Conservation (phyloP, 2,888 invertebrate species). For the Ctenicera cuprea region DNA sequence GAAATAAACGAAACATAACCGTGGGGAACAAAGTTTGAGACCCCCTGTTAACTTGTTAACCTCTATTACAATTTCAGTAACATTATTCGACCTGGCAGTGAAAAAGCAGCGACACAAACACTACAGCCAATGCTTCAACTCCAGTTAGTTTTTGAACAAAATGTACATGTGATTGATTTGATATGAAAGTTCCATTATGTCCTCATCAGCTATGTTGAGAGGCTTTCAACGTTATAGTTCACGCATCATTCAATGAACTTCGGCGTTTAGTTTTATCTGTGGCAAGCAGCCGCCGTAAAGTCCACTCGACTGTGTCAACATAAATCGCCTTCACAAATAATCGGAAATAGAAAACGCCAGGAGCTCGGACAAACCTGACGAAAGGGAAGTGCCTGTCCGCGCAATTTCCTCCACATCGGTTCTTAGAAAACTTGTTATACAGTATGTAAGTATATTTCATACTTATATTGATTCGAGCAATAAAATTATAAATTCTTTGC, state of each 20-base stretch:
- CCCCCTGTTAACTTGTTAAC: too few relatives aligned
- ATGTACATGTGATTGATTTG: neutral
- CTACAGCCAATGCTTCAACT: neutral
- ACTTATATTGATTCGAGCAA: neutral
- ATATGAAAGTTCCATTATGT: constrained; percentile 29
- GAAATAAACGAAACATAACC: too few relatives aligned
- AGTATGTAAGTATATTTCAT: neutral
- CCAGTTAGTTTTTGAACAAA: neutral
- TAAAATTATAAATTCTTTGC: constrained; percentile 7
- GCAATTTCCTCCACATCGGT: neutral
- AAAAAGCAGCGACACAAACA: neutral
- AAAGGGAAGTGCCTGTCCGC: constrained; percentile 9
- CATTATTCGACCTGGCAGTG: neutral
- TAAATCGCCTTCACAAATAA: constrained; percentile 50
- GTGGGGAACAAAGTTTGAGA: too few relatives aligned
- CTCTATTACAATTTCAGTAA: too few relatives aligned
- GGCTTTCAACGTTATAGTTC: constrained; percentile 42
- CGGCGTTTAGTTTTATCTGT: constrained; percentile 52
- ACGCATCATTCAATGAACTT: constrained; percentile 38
- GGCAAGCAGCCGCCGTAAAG: constrained; percentile 51
- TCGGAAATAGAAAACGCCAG: constrained; percentile 45
- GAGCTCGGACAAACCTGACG: constrained; percentile 24
- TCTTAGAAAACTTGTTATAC: neutral
- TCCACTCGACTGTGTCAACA: constrained; percentile 54
- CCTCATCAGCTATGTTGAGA: constrained; percentile 9